phyloP scores from a whole-genome alignment of 2,113 vertebrate species.

The Hylia prasina region DNA sequence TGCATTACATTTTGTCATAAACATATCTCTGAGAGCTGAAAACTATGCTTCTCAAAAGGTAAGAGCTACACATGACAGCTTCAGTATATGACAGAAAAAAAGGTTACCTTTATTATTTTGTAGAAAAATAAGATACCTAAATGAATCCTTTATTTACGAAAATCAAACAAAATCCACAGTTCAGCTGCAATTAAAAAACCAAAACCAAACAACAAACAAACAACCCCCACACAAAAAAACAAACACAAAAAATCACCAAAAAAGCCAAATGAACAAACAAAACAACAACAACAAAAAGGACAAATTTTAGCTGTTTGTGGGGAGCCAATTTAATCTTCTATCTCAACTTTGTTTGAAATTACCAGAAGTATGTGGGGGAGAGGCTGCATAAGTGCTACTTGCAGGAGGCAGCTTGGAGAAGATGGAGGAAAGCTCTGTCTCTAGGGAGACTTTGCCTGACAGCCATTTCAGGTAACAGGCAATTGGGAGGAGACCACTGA shows the following conservation, averaged over 20 bases:
- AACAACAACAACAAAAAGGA: background rate
- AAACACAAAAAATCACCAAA: background rate
- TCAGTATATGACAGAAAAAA: background rate
- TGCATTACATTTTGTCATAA: background rate
- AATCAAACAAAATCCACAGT: background rate
- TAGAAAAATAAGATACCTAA: background rate
- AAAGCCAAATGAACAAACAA: background rate
- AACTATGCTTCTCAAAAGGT: background rate
- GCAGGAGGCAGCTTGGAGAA: background rate
- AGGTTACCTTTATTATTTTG: background rate
- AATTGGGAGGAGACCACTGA: background rate
- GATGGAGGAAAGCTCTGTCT: too few relatives aligned
- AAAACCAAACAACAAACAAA: background rate
- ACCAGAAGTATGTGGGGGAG: background rate
- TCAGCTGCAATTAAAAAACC: background rate
- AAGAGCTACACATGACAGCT: background rate
- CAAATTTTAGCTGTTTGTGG: background rate
- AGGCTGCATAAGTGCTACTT: background rate
- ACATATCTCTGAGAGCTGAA: background rate
- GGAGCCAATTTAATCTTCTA: background rate
- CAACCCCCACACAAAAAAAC: background rate
- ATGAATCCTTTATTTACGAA: background rate
- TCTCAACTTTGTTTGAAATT: background rate
- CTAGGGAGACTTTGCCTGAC: fast-evolving
- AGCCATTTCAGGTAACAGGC: fast-evolving